These are phyloP conservation scores for Leptatherina wallacei DNA, from an alignment of 2,797 vertebrate species.

Conservation along the genomic window DNA sequence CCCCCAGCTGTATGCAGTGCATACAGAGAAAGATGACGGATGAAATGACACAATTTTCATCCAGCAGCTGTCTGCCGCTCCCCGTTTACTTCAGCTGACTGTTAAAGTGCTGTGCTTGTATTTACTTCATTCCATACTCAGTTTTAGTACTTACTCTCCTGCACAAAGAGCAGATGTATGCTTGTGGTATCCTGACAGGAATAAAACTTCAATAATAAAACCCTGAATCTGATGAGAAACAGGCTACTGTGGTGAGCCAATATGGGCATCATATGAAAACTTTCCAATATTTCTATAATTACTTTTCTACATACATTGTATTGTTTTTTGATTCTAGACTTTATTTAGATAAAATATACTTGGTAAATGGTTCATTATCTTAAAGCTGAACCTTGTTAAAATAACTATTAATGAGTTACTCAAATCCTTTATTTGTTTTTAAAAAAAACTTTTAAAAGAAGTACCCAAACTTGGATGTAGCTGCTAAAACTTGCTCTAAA, in stretches of 20 bases:
- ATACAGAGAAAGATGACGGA: conserved; percentile 67
- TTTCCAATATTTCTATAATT: conserved; percentile 48
- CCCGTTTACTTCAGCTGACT: conserved; percentile 73
- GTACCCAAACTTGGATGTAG: background rate
- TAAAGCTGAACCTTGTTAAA: background rate
- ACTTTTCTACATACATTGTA: conserved; percentile 21
- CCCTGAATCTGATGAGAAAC: conserved; percentile 46
- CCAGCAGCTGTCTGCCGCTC: conserved; percentile 73
- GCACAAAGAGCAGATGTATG: conserved; percentile 45
- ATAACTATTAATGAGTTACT: background rate
- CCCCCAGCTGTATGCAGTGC: conserved; percentile 78
- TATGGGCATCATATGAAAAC: conserved; percentile 26
- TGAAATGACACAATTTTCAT: conserved; percentile 77
- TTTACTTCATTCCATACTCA: conserved; percentile 36
- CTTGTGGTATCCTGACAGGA: conserved; percentile 31
- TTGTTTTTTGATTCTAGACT: conserved; percentile 25
- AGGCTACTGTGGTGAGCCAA: conserved; percentile 26
- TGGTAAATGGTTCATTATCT: conserved; percentile 11
- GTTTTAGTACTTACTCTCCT: conserved; percentile 30
- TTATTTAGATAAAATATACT: conserved; percentile 5
- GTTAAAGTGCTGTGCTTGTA: conserved; percentile 35
- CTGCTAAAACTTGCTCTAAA: background rate
- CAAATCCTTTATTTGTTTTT: too few species aligned
- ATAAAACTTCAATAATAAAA: conserved; percentile 35
- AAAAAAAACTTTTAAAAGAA: background rate